phyloP scores from a whole-genome alignment of 1,140 invertebrate species.

The Ctenoplectra terminalis region DNA sequence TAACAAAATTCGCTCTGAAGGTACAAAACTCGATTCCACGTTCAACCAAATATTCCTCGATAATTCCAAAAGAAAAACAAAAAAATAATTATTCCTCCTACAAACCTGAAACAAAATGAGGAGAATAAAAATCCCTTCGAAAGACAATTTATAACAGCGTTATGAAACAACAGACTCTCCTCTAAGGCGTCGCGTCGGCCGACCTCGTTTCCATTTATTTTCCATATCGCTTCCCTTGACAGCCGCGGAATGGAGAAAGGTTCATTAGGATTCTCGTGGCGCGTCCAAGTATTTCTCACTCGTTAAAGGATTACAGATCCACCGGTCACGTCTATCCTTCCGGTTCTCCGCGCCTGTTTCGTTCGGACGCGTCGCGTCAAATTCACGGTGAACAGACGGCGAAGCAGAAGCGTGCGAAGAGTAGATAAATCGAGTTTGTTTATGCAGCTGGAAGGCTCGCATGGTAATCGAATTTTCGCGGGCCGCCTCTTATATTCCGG shows the following conservation, averaged over 20 bases:
- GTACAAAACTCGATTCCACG: neutral
- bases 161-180: neutral
- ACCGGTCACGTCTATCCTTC: no score
- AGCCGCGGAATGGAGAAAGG: neutral
- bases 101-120: no score
- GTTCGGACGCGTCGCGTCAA: neutral
- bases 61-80: no score
- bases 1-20: no score
- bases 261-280: slow-evolving; percentile 29
- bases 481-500: slow-evolving; percentile 2
- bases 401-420: neutral
- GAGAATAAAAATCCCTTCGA: no score
- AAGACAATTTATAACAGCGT: no score
- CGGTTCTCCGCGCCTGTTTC: no score
- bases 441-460: slow-evolving; percentile 16
- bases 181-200: neutral
- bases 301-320: neutral
- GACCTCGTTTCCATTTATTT: slow-evolving; percentile 21
- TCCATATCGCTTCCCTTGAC: slow-evolving; percentile 15
- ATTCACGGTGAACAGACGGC: neutral
- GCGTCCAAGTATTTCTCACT: slow-evolving; percentile 9
- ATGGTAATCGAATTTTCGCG: slow-evolving; percentile 18
- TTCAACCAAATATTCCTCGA: no score
- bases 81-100: neutral
- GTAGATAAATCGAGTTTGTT: slow-evolving; percentile 35